phyloP scores from a whole-genome alignment of 1,140 invertebrate genomes.

The Hyposmocoma kahamanoa region DNA sequence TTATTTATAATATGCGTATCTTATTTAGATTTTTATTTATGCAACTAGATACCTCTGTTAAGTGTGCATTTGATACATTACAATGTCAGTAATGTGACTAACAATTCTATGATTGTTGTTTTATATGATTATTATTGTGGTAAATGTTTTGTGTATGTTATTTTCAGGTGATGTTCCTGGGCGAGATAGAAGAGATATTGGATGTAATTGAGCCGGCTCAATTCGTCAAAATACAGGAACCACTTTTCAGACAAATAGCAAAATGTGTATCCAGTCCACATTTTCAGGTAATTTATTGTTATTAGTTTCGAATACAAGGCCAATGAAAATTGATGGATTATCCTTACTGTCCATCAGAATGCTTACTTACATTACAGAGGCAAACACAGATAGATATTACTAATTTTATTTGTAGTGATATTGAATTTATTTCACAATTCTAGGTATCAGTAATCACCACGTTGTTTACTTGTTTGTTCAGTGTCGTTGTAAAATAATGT shows the following conservation, averaged over 20 bases:
- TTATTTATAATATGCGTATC: background rate
- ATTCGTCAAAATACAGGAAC: conserved; percentile 98
- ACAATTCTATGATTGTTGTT: background rate
- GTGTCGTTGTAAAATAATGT: too few relatives aligned
- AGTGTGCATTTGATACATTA: background rate
- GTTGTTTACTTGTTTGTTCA: too few relatives aligned
- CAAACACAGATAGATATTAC: too few relatives aligned
- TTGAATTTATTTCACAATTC: too few relatives aligned
- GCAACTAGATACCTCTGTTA: background rate
- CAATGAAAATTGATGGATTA: too few relatives aligned
- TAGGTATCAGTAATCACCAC: too few relatives aligned
- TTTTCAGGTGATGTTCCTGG: conserved; percentile 93
- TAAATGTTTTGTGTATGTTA: background rate
- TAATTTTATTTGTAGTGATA: too few relatives aligned
- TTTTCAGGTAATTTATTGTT: conserved; percentile 82
- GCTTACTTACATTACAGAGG: too few relatives aligned
- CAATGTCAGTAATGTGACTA: background rate
- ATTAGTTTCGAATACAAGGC: background rate
- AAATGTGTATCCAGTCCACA: conserved; percentile 99
- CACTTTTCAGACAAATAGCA: conserved; percentile 96
- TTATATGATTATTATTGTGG: background rate
- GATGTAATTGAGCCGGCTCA: conserved; percentile 99
- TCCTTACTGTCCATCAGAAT: too few relatives aligned
- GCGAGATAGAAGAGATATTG: conserved; percentile 97
- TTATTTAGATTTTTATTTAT: background rate